Evolutionary conservation across 2,797 vertebrate genomes (phyloP).

Genomic region (Gambelia wislizenii): DNA sequence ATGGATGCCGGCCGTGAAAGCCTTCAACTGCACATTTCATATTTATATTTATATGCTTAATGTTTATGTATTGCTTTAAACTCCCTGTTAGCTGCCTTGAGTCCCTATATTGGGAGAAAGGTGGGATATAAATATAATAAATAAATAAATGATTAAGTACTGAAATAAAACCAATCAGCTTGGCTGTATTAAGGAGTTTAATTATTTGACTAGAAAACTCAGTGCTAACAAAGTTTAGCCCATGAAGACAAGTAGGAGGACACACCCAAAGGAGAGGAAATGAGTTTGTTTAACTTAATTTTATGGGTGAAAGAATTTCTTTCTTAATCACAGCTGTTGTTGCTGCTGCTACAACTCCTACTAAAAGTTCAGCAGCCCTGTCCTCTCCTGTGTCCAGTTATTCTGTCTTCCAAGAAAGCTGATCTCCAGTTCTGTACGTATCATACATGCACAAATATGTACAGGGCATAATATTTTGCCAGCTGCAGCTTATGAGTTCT

Average conservation of each 20-base stretch:
- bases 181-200: neutral
- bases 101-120: no score
- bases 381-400: neutral
- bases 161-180: constrained; percentile 6
- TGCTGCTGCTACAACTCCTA: neutral
- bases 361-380: neutral
- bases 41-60: no score
- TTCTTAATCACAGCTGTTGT: neutral
- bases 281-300: neutral
- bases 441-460: neutral
- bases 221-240: neutral
- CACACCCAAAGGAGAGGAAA: neutral
- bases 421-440: no score
- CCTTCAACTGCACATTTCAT: no score
- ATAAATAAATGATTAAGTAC: no score
- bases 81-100: no score
- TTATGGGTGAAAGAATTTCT: neutral
- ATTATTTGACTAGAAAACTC: neutral
- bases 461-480: neutral
- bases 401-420: neutral
- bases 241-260: neutral
- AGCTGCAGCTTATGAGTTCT: neutral
- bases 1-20: no score
- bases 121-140: no score
- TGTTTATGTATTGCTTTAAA: no score